Evolutionary conservation across 2,797 vertebrate species (phyloP).

Genomic region (Lagorchestes hirsutus): DNA sequence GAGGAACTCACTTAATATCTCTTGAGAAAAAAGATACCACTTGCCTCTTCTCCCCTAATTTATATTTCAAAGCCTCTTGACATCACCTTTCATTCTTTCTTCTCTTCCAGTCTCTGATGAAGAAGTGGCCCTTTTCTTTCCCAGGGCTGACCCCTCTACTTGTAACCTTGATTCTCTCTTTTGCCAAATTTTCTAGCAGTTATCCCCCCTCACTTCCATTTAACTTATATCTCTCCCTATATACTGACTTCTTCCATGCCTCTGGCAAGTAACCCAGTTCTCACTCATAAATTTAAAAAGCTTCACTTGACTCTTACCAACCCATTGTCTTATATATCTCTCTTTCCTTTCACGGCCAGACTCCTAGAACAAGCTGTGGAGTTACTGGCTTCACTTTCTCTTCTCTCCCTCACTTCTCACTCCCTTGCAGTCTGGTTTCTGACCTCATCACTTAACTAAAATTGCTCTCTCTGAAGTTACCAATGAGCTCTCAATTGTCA

Average conservation of each 20-base stretch:
- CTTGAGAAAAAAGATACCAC: not conserved
- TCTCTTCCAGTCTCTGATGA: not conserved
- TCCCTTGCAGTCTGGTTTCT: not conserved
- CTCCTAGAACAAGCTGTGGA: not conserved
- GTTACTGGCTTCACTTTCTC: not conserved
- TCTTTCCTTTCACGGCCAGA: not conserved
- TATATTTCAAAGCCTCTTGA: not conserved
- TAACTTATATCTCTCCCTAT: not conserved
- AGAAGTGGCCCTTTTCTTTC: not conserved
- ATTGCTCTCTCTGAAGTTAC: not conserved
- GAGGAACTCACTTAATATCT: not conserved
- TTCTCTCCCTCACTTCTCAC: not conserved
- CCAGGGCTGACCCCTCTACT: not conserved
- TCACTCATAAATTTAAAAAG: not conserved
- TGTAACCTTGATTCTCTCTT: not conserved
- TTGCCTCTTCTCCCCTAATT: not conserved
- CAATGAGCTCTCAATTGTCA: not conserved
- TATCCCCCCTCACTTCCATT: not conserved
- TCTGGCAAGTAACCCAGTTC: not conserved
- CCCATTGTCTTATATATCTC: not conserved
- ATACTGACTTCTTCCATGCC: not conserved
- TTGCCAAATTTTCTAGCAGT: not conserved
- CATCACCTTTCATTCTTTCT: not conserved
- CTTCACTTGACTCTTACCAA: not conserved
- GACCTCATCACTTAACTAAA: not conserved